Base-by-base conservation (phyloP, 2,113 vertebrate species). In the Fulica atra region DNA sequence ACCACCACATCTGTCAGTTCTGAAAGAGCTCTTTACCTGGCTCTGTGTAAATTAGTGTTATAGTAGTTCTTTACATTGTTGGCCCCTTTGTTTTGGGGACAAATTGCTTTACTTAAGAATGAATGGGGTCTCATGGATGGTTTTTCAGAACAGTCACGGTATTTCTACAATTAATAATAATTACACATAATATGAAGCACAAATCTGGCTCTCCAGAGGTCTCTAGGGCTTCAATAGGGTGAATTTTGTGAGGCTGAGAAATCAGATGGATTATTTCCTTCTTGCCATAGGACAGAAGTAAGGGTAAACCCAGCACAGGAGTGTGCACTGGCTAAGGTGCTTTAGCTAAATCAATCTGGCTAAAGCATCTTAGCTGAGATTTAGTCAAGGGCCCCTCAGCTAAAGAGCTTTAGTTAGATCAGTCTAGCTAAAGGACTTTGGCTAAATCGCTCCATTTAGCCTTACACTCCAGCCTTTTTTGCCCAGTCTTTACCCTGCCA, bases 361-460 rank as follows among this genome's bases (percentile, higher is more conserved):
- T 63, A 93, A 95, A 97, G 82, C 73, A 77, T 69, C 92, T 96
- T 95, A 96, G 71, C 69, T 78, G 89, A 82, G 91, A 76, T 94
- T 96, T 95, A 90, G 83, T 76, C 38, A 84, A 72, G 85, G 86
- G 48, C 36, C 73, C 25, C 81, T 79, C 60, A 86, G 86, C 77
- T 93, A 95, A 95, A 92, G 65, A 91, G 87, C 95, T 95, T 96
- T 93, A 90, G 56, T 68, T 57, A 93, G 86, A 96, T 93, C 60
- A 89, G 29, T 64, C n/a, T 79, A 53, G 71, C 87, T 95, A 53
- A 96, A 92, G 66, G 68, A 63, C 82, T 92, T 95, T 42, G 61
- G 64, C 48, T 88, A 84, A 96, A 85, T 76, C 31, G 3, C 36
- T 91, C 53, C 48, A 53, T 82, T 88, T 91, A 91, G 91, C 60